Base-by-base conservation (phyloP, 2,888 invertebrate genomes). In the Phasia obesa region DNA sequence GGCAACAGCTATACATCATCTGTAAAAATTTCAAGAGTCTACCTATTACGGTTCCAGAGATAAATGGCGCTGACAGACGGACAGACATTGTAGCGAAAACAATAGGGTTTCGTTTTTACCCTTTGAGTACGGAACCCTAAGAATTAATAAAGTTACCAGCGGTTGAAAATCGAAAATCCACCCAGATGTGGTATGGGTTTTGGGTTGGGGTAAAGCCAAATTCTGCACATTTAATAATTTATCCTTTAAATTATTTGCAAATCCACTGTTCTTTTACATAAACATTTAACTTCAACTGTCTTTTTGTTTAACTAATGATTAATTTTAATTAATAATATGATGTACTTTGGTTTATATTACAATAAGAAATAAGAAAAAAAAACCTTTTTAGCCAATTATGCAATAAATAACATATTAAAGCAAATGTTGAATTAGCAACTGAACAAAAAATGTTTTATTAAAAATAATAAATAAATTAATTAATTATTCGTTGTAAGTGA, bases 401-500 rank as follows among this genome's bases (percentile, higher is more conserved):
- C 51, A 77, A 82, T 74, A 74, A 82, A 82, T 77, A 73, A 73
- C 17, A 62, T 60, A 74, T 75, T 78, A 78, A 53, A 42, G 23
- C 44, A 38, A 38, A 79, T 70, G 42, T 65, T 65, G 65, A 83
- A 60, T 75, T 49, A 79, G 65, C 4, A 77, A 47, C 2, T n/a
- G 60, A 51, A 73, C 17, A 44, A 51, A 60, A 53, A 55, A 21
- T 15, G 6, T 35, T 11, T 62, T 62, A 62, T 60, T 35, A 62
- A 70, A 42, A 76, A 60, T 60, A 76, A 53, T 59, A 53, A 60
- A 69, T 59, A 60, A 60, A 71, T 78, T 27, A 82, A 83, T 79
- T 79, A 79, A 79, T 79, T 75, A 60, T 78, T 83, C 83, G 83
- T 83, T 83, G 83, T 83, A 79, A 79, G 79, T 79, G 83, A 78